Percentiles rank a stretch among this genome's conserved stretches.
Conservation (phyloP, 1,140 invertebrate genomes). For the Neodiprion lecontei region DNA sequence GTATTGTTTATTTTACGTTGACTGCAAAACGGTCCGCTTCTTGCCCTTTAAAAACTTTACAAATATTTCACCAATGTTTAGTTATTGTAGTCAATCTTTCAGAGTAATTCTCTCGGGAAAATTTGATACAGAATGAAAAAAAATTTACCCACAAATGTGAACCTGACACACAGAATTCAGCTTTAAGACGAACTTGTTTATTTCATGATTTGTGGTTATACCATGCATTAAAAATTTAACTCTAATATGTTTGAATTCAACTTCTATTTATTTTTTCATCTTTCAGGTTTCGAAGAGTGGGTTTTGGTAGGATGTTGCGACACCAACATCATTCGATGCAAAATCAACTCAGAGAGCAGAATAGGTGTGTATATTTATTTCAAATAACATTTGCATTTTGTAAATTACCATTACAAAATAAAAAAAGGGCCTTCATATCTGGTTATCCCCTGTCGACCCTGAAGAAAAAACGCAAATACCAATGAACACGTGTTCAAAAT, state of each 20-base stretch:
- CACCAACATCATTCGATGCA: constrained; percentile 51
- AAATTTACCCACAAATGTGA: too few species aligned
- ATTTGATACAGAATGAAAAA: not conserved
- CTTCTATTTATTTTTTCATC: constrained; percentile 4
- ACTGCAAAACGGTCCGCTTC: not conserved
- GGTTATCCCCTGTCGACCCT: not conserved
- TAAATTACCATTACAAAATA: constrained; percentile 8
- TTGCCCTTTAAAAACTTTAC: too few species aligned
- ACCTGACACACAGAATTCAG: too few species aligned
- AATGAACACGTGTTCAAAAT: too few species aligned
- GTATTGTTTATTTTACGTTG: not conserved
- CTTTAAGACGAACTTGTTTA: too few species aligned
- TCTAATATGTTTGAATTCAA: not conserved
- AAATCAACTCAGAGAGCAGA: constrained; percentile 48
- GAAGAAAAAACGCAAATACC: too few species aligned
- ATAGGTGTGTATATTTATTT: constrained; percentile 36
- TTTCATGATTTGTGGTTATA: too few species aligned
- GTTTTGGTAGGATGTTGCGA: constrained; percentile 39
- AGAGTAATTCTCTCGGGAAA: not conserved
- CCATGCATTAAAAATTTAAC: too few species aligned
- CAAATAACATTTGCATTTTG: not conserved
- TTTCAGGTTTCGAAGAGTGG: constrained; percentile 23
- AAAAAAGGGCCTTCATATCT: not conserved
- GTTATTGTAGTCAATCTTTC: not conserved
- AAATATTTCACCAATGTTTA: too few species aligned